Conservation (phyloP, 2,888 invertebrate genomes). For the Apomyelois bistriatella region DNA sequence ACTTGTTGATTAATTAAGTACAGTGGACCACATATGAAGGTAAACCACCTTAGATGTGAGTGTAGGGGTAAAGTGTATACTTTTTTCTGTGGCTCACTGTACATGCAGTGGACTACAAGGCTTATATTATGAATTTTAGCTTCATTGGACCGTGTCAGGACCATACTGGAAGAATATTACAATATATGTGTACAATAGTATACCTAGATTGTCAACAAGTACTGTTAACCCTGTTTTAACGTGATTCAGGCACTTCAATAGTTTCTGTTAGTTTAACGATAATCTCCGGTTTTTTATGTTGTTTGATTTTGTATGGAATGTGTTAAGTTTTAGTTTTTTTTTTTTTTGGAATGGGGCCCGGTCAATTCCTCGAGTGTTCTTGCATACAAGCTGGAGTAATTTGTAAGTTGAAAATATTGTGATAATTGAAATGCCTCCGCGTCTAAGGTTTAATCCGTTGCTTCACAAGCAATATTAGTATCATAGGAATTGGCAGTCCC, state of each 20-base stretch:
- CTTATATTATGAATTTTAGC: too few species aligned
- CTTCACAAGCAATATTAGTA: slow-evolving; percentile 51
- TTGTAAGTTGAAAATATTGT: slow-evolving; percentile 43
- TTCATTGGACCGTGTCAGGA: too few species aligned
- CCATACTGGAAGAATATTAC: background rate
- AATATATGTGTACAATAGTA: background rate
- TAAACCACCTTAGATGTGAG: too few species aligned
- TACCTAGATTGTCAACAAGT: background rate
- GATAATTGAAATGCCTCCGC: slow-evolving; percentile 61
- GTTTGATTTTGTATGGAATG: slow-evolving; percentile 63
- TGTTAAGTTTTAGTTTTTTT: slow-evolving; percentile 63
- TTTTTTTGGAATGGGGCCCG: slow-evolving; percentile 59
- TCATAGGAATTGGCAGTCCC: slow-evolving; percentile 67
- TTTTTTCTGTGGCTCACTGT: too few species aligned
- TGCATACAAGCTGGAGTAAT: slow-evolving; percentile 33
- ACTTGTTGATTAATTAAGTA: background rate
- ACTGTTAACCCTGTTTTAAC: slow-evolving; percentile 3
- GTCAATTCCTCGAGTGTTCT: slow-evolving; percentile 59
- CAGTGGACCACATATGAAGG: background rate
- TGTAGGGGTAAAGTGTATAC: too few species aligned
- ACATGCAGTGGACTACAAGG: too few species aligned
- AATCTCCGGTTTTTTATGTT: slow-evolving; percentile 52
- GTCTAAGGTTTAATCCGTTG: slow-evolving; percentile 43
- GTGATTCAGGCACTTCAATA: slow-evolving; percentile 47
- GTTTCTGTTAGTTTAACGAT: slow-evolving; percentile 33